Conservation (phyloP, 2,113 vertebrate species). For the Setophaga coronata region DNA sequence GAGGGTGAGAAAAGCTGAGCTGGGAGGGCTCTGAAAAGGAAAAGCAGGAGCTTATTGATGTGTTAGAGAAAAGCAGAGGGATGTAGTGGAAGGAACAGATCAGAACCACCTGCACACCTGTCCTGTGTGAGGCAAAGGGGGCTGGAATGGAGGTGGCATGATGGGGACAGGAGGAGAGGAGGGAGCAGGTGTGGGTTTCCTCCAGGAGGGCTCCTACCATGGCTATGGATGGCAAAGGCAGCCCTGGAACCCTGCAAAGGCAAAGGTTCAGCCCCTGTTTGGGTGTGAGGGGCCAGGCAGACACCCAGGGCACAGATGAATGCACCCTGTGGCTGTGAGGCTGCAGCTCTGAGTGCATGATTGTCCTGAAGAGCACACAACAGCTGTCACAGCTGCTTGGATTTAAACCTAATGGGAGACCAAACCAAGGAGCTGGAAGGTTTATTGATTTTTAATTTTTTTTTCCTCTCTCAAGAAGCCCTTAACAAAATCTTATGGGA, state of each 20-base stretch:
- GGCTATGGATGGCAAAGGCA: background rate
- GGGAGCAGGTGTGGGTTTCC: background rate
- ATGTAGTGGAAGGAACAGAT: background rate
- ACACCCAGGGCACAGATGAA: background rate
- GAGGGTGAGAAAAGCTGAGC: background rate
- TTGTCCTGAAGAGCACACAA: rapidly evolving
- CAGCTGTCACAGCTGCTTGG: background rate
- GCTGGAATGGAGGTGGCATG: background rate
- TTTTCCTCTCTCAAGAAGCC: background rate
- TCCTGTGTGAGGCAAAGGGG: background rate
- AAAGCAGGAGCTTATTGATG: background rate
- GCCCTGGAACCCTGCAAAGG: background rate
- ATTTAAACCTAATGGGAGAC: background rate
- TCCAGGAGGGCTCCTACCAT: rapidly evolving
- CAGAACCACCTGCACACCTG: background rate
- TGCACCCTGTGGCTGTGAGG: background rate
- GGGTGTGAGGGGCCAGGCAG: background rate
- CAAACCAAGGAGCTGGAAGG: background rate
- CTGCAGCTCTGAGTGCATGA: rapidly evolving
- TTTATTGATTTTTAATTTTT: background rate
- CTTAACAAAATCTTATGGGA: slow-evolving; percentile 6
- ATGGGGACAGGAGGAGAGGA: background rate
- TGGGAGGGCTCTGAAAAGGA: background rate
- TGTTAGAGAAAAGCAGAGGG: background rate
- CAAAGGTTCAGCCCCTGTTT: background rate